Conservation (phyloP, 2,888 invertebrate species). For the Sinodicranocentrus sp. region DNA sequence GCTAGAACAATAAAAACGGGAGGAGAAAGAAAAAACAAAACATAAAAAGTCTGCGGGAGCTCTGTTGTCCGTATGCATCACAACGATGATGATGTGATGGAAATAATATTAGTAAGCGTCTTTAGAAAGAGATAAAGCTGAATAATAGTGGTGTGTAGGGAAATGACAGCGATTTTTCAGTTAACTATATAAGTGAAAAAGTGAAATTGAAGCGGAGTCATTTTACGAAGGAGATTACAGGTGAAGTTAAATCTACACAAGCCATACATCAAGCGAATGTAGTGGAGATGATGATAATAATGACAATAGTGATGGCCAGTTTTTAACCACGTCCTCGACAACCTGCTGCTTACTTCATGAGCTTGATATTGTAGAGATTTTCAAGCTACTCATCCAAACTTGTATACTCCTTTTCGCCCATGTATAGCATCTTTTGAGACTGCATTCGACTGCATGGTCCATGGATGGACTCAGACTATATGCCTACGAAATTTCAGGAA, state of each 20-base stretch:
- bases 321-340: conserved; percentile 56
- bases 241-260: conserved; percentile 54
- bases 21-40: conserved; percentile 55
- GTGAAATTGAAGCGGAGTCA: conserved; percentile 27
- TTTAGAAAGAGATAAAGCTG: conserved; percentile 58
- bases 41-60: conserved; percentile 65
- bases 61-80: conserved; percentile 54
- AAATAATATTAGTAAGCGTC: conserved; percentile 59
- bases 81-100: conserved; percentile 62
- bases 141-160: conserved; percentile 43
- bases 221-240: conserved; percentile 1
- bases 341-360: conserved; percentile 44
- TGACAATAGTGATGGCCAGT: conserved; percentile 61
- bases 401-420: conserved; percentile 6
- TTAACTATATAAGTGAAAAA: conserved; percentile 22
- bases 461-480: neutral
- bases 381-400: neutral
- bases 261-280: conserved; percentile 56
- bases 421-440: neutral
- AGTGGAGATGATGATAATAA: conserved; percentile 56
- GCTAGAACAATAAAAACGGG: conserved; percentile 55
- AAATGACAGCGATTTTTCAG: conserved; percentile 58
- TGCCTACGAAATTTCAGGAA: no score
- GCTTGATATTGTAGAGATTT: neutral
- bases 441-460: no score